These are phyloP conservation scores for Dascillus cervinus DNA, from an alignment of 2,888 invertebrate species.

Conservation along the genomic window DNA sequence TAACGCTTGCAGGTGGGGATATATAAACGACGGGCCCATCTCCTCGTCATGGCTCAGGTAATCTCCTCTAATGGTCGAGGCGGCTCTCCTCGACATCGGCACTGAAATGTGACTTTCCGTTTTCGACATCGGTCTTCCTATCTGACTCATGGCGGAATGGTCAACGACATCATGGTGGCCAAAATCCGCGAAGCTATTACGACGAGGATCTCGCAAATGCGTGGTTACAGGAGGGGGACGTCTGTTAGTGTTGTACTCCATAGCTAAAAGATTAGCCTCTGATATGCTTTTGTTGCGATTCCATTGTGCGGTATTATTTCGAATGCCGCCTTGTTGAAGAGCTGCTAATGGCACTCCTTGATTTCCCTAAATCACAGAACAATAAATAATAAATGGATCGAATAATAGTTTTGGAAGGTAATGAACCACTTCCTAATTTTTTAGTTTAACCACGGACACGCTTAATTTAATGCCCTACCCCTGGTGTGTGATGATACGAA, in stretches of 20 bases:
- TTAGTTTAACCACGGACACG: no score
- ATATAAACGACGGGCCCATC: slow-evolving; percentile 45
- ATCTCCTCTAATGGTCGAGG: slow-evolving; percentile 50
- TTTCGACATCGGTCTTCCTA: slow-evolving; percentile 54
- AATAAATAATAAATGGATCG: not conserved
- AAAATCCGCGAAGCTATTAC: slow-evolving; percentile 55
- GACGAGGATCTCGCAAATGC: slow-evolving; percentile 44
- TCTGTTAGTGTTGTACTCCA: slow-evolving; percentile 42
- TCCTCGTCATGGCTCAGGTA: slow-evolving; percentile 51
- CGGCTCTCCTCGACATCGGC: slow-evolving; percentile 45
- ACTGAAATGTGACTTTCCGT: slow-evolving; percentile 57
- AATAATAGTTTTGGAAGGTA: no score
- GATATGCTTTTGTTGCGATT: slow-evolving; percentile 63
- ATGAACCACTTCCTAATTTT: no score
- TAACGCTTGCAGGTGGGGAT: slow-evolving; percentile 61
- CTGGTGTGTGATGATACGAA: slow-evolving; percentile 44
- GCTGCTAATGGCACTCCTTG: slow-evolving; percentile 53
- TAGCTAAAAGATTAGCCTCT: slow-evolving; percentile 75
- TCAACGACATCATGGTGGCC: slow-evolving; percentile 45
- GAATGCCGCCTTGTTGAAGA: slow-evolving; percentile 61
- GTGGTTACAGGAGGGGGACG: no score
- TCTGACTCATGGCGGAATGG: slow-evolving; percentile 34
- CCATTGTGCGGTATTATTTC: slow-evolving; percentile 39
- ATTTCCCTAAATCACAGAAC: slow-evolving; percentile 4
- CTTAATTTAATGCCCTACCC: slow-evolving; percentile 37